These are phyloP conservation scores for Ladona fulva DNA, from an alignment of 1,140 invertebrate genomes.

Conservation along the genomic window DNA sequence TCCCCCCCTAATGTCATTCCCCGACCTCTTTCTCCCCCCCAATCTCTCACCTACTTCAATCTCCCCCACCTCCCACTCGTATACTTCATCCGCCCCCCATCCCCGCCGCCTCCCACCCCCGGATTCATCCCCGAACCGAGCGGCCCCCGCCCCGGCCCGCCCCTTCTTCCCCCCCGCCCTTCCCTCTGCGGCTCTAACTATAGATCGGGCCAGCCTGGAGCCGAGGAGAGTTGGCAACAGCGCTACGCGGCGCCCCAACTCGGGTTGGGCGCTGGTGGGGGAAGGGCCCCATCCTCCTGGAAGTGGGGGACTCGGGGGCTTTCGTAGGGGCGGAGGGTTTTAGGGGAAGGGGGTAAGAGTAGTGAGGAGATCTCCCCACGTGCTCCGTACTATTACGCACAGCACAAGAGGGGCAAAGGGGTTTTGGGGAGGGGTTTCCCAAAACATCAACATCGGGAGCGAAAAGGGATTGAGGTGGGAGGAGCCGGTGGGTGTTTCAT, in stretches of 20 bases:
- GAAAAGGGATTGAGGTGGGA: neutral
- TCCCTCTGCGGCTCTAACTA: conserved; percentile 5
- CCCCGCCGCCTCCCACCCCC: neutral
- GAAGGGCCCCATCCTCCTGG: neutral
- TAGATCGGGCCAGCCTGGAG: neutral
- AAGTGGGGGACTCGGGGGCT: neutral
- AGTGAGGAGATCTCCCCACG: neutral
- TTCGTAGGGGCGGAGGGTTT: neutral
- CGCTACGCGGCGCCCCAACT: neutral
- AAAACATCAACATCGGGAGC: neutral
- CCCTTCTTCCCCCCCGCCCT: neutral
- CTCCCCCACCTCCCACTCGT: neutral
- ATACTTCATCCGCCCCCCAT: neutral
- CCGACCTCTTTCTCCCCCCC: neutral
- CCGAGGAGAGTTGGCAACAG: neutral
- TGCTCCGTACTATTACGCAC: neutral
- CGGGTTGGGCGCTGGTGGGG: neutral
- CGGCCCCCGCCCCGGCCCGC: no score
- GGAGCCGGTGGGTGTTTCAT: neutral
- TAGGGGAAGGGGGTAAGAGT: no score
- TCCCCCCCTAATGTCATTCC: neutral
- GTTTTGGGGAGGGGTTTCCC: neutral
- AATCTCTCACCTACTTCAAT: neutral
- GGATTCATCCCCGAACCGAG: neutral
- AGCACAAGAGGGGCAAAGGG: neutral